Evolutionary conservation across 1,140 invertebrate species (phyloP), one percentile per base, ranked within the genome.

Genomic region (Nomia melanderi): DNA sequence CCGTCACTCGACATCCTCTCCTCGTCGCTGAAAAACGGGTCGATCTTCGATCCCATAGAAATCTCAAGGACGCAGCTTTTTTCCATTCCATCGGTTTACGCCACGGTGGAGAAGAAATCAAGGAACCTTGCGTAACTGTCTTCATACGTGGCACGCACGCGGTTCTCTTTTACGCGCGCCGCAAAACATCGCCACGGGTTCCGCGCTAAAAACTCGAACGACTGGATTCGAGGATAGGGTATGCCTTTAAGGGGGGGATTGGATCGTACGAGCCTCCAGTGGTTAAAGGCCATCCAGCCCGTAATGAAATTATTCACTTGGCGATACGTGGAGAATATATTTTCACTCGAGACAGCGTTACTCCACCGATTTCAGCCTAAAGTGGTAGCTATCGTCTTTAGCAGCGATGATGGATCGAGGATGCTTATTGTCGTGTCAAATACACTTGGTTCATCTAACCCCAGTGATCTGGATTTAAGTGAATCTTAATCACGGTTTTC

Each of bases 111-210:
- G 50, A 74, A 62, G 62, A 60, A 71, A 29, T 65, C 33, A 20
- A 33, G 36, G 27, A 76, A 33, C 27, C 74, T 81, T 78, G 60
- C 44, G 76, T 82, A 76, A 82, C 67, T 71, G 27, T 53, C 31
- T 56, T 80, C 23, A 69, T 73, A 64, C 44, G 11, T 50, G 62
- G 57, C 39, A 50, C 53, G 62, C 60, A 78, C 59, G 59, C 53
- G 60, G 39, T 8, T 62, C 63, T 41, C 36, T 63, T 77, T 80
- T 56, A 71, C 66, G 50, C 31, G 39, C 23, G 47, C 8, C 20
- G 33, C 59, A 56, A 77, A 72, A 72, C 23, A 69, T 31, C 12
- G 53, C 20, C 60, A 36, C 50, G 20, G 41, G 66, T 53, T 54
- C 31, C 44, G 39, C 25, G 29, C 25, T 67, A 81, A 73, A 78